phyloP scores from a whole-genome alignment of 1,140 invertebrate genomes.

The Scaptomyza montana region DNA sequence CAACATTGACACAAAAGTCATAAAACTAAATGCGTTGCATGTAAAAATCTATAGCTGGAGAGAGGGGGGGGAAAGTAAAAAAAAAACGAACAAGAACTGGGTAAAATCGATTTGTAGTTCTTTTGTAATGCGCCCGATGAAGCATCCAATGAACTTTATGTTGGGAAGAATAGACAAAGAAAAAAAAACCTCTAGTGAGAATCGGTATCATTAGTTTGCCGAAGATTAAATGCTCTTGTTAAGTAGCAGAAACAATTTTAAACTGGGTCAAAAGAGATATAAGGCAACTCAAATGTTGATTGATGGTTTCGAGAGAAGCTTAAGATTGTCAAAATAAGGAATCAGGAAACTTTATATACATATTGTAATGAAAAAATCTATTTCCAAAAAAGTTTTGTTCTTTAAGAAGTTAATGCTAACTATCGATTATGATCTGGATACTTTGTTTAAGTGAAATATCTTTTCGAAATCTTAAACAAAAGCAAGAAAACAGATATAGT shows the following conservation, averaged over 20 bases:
- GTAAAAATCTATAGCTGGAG: conserved; percentile 1
- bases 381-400: too few species aligned
- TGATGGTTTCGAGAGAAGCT: not conserved
- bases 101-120: conserved; percentile 79
- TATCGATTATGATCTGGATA: too few species aligned
- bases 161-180: too few species aligned
- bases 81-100: conserved; percentile 47
- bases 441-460: too few species aligned
- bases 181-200: too few species aligned
- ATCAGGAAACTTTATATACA: too few species aligned
- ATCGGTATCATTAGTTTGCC: not conserved
- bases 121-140: conserved; percentile 50
- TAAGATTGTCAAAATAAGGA: not conserved
- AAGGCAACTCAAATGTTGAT: not conserved
- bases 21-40: conserved; percentile 76
- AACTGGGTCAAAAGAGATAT: not conserved
- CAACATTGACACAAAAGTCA: conserved; percentile 35
- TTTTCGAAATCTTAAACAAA: not conserved
- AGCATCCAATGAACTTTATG: conserved; percentile 39
- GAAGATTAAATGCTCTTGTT: not conserved
- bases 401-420: too few species aligned
- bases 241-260: not conserved
- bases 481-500: not conserved
- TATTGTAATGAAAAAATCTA: too few species aligned
- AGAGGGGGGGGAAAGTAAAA: too few species aligned